Conservation (phyloP, 2,888 invertebrate species). For the Chymomyza caudatula region DNA sequence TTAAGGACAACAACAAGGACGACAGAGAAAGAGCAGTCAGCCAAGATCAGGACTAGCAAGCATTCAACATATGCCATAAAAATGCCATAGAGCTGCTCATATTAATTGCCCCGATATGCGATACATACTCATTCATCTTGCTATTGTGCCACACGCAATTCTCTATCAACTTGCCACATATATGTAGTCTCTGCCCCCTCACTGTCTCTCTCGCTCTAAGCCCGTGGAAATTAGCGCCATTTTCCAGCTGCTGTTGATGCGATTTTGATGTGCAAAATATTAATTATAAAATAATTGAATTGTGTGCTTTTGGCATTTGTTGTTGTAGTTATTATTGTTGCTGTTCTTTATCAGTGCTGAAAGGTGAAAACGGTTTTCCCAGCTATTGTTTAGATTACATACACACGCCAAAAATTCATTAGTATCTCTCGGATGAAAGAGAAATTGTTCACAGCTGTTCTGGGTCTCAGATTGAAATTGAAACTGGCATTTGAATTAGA, state of each 20-base stretch:
- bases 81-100: slow-evolving; percentile 15
- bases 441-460: slow-evolving; percentile 49
- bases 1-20: neutral
- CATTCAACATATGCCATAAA: neutral
- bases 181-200: neutral
- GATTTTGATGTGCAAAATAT: slow-evolving; percentile 71
- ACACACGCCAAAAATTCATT: slow-evolving; percentile 65
- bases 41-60: neutral
- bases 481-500: slow-evolving; percentile 68
- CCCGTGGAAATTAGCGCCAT: slow-evolving; percentile 35
- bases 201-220: neutral
- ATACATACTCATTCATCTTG: slow-evolving; percentile 54
- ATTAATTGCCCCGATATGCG: slow-evolving; percentile 51
- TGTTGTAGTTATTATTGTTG: slow-evolving; percentile 25
- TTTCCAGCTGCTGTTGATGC: slow-evolving; percentile 62
- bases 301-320: slow-evolving; percentile 50
- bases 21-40: neutral
- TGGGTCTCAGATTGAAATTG: slow-evolving; percentile 63
- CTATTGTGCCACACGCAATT: slow-evolving; percentile 8
- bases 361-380: slow-evolving; percentile 41
- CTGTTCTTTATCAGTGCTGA: slow-evolving; percentile 31
- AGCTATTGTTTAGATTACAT: slow-evolving; percentile 43
- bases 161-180: neutral
- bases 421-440: slow-evolving; percentile 15
- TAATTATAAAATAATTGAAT: slow-evolving; percentile 73